Conservation (phyloP, 2,797 vertebrate genomes). For the Eleutherodactylus coqui region DNA sequence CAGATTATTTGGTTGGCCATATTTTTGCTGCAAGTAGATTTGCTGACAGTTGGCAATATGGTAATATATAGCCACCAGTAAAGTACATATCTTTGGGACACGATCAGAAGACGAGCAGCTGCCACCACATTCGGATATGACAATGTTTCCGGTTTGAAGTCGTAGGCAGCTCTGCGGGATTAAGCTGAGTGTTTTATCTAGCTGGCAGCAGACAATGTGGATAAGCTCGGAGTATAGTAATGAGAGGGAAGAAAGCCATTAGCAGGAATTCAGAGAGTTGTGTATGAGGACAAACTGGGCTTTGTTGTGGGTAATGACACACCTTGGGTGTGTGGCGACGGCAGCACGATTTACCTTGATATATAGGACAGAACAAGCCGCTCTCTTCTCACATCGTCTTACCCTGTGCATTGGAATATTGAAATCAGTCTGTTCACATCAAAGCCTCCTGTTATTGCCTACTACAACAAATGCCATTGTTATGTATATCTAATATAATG, state of each 20-base stretch:
- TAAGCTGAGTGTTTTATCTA: constrained; percentile 21
- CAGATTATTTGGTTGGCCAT: not conserved
- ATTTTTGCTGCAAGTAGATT: not conserved
- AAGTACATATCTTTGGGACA: constrained; percentile 23
- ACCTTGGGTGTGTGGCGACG: constrained; percentile 57
- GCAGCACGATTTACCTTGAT: constrained; percentile 48
- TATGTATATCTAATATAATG: not conserved
- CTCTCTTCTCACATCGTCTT: not conserved
- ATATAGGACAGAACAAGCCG: constrained; percentile 39
- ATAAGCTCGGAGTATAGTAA: constrained; percentile 22
- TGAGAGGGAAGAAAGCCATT: constrained; percentile 51
- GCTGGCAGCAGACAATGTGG: constrained; percentile 46
- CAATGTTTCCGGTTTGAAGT: constrained; percentile 39
- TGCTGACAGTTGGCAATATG: not conserved
- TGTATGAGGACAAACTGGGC: constrained; percentile 39
- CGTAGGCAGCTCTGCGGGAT: not conserved
- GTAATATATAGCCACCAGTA: not conserved
- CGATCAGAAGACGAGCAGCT: constrained; percentile 6
- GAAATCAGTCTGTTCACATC: not conserved
- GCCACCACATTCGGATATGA: constrained; percentile 44
- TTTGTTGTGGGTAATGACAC: constrained; percentile 63
- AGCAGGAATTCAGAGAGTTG: constrained; percentile 40
- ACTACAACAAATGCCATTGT: not conserved
- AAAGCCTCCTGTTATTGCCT: not conserved
- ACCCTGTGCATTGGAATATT: not conserved